A percentile compares a stretch with the other conserved stretches of the same genome.
Conservation (phyloP, 1,140 invertebrate species). For the Drosophila watanabei region DNA sequence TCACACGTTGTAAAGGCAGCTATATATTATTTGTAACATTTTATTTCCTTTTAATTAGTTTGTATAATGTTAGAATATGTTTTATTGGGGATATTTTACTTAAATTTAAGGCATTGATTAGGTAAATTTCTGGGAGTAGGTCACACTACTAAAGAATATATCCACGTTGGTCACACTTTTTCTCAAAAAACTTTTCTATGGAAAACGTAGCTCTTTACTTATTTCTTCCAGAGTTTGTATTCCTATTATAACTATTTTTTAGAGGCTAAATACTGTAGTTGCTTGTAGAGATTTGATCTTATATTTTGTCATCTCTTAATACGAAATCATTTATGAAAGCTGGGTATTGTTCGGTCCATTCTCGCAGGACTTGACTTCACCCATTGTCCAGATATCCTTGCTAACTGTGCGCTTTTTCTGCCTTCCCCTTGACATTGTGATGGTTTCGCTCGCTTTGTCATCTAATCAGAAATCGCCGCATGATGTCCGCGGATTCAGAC, state of each 20-base stretch:
- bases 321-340: neutral
- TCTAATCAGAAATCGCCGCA: conserved; percentile 81
- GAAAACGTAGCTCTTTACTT: neutral
- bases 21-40: neutral
- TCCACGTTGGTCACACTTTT: too few relatives aligned
- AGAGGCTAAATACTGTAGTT: neutral
- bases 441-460: conserved; percentile 68
- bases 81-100: neutral
- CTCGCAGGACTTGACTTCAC: neutral
- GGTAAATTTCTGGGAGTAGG: too few relatives aligned
- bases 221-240: neutral
- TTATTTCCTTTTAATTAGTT: neutral
- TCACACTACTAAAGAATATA: neutral
- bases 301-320: neutral
- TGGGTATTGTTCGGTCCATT: neutral
- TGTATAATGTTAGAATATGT: neutral
- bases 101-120: neutral
- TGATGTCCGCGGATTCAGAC: conserved; percentile 62
- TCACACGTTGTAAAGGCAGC: neutral
- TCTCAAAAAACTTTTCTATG: neutral
- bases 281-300: neutral
- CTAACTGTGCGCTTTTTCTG: conserved; percentile 15
- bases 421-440: conserved; percentile 25
- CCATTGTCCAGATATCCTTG: neutral
- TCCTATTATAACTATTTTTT: neutral